Base-by-base conservation (phyloP, 1,140 invertebrate genomes). In the Nasonia vitripennis region DNA sequence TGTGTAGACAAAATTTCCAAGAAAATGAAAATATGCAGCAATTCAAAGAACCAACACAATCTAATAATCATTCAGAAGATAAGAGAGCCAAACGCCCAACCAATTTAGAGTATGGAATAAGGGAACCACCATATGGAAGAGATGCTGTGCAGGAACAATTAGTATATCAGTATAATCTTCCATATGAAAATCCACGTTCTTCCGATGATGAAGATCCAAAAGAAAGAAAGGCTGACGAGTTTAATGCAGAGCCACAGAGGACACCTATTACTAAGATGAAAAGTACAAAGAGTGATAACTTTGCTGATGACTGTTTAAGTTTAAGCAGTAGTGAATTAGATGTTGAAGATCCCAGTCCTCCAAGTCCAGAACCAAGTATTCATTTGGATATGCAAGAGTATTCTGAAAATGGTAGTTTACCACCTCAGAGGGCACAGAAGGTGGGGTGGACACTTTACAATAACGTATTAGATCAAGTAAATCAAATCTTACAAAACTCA, bases 391-490 rank as follows among this genome's bases (percentile, higher is more conserved):
- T 95, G 88, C 92, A 94, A 82, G 95, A 95, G 86, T 95, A 94
- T 89, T 94, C 94, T 14, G 93, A 94, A 27, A 93, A 93, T 70
- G 92, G 91, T 78, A 95, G 93, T 83, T 91, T 93, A 17, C 90
- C 90, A 88, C 78, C 93, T 90, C 90, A 92, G 78, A 89, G 85
- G 51, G 93, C 94, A 70, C 94, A 94, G 12, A 94, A 95, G 91
- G 92, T 95, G 86, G 95, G 95, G 81, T 95, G 95, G 94, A 95
- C 95, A 2, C 95, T 96, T 89, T 96, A 96, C 84, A 95, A 95
- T 87, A 95, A 96, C 92, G 94, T 96, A 77, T 94, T 96, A 77
- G 92, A 90, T 11, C 94, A 94, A 89, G 94, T 95, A 0, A 94
- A 94, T 90, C 91, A 94, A 86, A 93, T 95, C 77, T 89, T 95